Evolutionary conservation across 2,888 invertebrate genomes (phyloP), one percentile per base, ranked within the genome.

Genomic region (Tachina fera): DNA sequence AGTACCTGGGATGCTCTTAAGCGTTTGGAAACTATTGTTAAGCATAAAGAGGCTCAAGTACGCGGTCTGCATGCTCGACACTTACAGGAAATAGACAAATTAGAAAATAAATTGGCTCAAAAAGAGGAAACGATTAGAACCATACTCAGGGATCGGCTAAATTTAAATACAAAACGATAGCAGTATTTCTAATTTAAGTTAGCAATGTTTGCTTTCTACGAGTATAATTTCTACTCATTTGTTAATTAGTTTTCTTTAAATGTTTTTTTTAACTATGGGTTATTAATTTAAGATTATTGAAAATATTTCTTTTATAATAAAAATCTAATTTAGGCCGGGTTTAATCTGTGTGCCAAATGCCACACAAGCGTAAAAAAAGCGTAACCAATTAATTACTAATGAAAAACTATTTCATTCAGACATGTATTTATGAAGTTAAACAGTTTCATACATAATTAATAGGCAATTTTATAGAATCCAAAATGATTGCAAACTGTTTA

Each of bases 41-140:
- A 91, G 84, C 92, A 93, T 84, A 93, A 93, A 84, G 93, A 93
- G 81, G 90, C 92, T 0, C 92, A 93, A 80, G 89, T 93, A 47
- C 91, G 91, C 9, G 92, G 92, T 1, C 79, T 93, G 41, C 92
- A 92, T 31, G 86, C 89, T 1, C 89, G 92, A 0, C 91, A 92
- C 78, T 65, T 89, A 19, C 90, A 91, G 61, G 93, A 93, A 85
- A 88, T 93, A 82, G 91, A 91, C 1, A 91, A 91, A 81, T 68
- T 92, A 84, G 88, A 90, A 5, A 87, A 90, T 14, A 92, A 91
- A 77, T 87, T 93, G n/a, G 88, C 90, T 60, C 93, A 93, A 71
- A 92, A 91, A 65, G 93, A 93, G 22, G 92, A 93, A 8, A 93
- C 92, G 0, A 92, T 93, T 16, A 89, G 88, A 41, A 92, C 90